Conservation (phyloP, 2,113 vertebrate species). For the Varanus salvator region DNA sequence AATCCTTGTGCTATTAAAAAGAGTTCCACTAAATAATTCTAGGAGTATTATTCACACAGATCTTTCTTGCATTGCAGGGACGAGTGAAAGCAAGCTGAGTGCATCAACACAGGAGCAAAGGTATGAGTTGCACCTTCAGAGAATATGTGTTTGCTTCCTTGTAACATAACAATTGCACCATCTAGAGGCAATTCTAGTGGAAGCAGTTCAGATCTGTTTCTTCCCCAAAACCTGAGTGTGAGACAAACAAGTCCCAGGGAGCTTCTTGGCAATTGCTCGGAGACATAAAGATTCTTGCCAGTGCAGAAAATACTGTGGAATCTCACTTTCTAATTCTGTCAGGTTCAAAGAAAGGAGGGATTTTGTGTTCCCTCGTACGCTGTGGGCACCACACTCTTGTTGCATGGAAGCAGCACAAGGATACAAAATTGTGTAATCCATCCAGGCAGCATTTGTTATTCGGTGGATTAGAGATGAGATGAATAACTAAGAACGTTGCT, state of each 20-base stretch:
- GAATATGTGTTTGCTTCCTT: not conserved
- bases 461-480: no score
- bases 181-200: slow-evolving; percentile 69
- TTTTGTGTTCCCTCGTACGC: not conserved
- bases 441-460: no score
- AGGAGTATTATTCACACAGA: slow-evolving; percentile 24
- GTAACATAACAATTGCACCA: slow-evolving; percentile 73
- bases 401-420: not conserved
- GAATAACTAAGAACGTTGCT: no score
- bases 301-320: accelerated
- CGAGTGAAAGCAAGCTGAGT: slow-evolving; percentile 45
- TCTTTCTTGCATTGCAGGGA: not conserved
- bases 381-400: not conserved
- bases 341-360: not conserved
- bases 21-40: slow-evolving; percentile 34
- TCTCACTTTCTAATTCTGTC: not conserved
- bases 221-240: not conserved
- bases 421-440: no score
- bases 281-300: not conserved
- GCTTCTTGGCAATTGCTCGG: not conserved
- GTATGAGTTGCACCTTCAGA: accelerated
- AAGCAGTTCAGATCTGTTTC: slow-evolving; percentile 50
- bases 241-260: not conserved
- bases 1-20: slow-evolving; percentile 4
- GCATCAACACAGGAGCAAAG: slow-evolving; percentile 21